phyloP scores from a whole-genome alignment of 2,113 vertebrate genomes.

The Oriolus oriolus region DNA sequence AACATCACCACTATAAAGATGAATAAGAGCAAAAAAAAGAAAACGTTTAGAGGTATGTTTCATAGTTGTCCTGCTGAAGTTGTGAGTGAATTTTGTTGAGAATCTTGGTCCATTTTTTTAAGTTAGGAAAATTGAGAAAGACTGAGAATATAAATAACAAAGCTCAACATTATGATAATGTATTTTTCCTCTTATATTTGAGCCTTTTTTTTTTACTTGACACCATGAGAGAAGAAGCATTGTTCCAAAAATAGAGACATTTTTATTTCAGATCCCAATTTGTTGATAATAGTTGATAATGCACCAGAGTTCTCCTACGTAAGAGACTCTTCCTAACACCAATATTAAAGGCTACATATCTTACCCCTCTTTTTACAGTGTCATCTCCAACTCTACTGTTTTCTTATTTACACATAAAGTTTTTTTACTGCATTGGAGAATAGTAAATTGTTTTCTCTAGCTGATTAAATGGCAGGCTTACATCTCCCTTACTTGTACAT shows the following conservation, averaged over 20 bases:
- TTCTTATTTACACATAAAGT: background rate
- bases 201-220: background rate
- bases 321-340: background rate
- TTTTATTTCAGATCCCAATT: background rate
- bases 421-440: background rate
- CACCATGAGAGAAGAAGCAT: background rate
- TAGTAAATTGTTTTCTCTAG: background rate
- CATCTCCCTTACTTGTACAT: background rate
- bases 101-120: background rate
- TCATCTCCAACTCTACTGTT: background rate
- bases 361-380: background rate
- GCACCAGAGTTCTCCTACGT: background rate
- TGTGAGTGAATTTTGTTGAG: background rate
- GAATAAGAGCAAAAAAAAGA: background rate
- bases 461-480: background rate
- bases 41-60: background rate
- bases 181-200: background rate
- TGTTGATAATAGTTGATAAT: background rate
- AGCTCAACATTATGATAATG: background rate
- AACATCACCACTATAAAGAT: background rate
- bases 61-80: background rate
- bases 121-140: background rate
- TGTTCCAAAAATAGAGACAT: background rate
- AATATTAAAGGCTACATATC: background rate
- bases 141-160: background rate